These are phyloP conservation scores for human DNA, from an alignment of 2,113 vertebrate species.

Conservation along the genomic window DNA sequence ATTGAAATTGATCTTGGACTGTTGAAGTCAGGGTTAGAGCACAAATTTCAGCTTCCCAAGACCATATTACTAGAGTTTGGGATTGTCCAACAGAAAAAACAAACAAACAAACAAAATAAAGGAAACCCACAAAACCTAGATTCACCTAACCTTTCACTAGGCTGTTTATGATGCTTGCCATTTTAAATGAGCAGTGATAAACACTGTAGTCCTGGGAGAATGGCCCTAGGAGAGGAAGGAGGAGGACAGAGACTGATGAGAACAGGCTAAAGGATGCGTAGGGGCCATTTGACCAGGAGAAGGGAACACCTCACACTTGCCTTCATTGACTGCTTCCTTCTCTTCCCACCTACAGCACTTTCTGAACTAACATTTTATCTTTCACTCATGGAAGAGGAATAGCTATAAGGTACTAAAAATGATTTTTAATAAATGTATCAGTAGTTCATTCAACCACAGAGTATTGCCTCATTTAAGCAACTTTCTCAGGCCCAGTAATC, in stretches of 20 bases:
- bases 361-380: neutral
- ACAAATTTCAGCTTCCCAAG: neutral
- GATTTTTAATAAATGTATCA: slow-evolving; percentile 22
- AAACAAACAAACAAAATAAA: neutral
- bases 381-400: neutral
- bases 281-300: neutral
- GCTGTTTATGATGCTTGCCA: neutral
- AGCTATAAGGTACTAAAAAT: neutral
- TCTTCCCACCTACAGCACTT: neutral
- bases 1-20: neutral
- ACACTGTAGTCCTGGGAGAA: neutral
- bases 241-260: neutral
- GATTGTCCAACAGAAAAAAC: neutral
- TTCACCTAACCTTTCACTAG: neutral
- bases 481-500: neutral
- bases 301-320: neutral
- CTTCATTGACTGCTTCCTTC: neutral
- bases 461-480: neutral
- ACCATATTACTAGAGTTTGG: neutral
- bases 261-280: no score
- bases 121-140: neutral
- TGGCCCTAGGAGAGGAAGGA: neutral
- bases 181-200: neutral
- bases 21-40: neutral
- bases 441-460: neutral